These are phyloP conservation scores for Darevskia mixta DNA, from an alignment of 2,797 vertebrate species.

Conservation along the genomic window DNA sequence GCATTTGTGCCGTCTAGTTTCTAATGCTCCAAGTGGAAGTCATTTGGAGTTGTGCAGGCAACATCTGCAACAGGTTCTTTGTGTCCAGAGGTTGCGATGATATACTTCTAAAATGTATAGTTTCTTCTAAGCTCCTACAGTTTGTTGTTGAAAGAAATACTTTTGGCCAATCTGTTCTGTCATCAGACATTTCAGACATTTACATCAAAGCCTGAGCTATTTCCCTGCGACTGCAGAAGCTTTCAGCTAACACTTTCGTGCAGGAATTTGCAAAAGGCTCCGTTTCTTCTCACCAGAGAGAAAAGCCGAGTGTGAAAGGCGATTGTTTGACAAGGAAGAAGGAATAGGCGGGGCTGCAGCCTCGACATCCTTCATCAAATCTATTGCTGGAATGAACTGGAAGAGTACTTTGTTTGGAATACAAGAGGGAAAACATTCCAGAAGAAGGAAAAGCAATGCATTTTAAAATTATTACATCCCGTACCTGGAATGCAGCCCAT, in stretches of 20 bases:
- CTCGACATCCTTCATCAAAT: not conserved
- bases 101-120: not conserved
- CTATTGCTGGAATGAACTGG: not conserved
- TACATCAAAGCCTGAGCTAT: not conserved
- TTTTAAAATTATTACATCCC: not conserved
- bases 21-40: not conserved
- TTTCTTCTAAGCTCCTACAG: not conserved
- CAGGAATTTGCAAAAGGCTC: conserved; percentile 11
- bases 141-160: conserved; percentile 5
- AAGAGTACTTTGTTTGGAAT: not conserved
- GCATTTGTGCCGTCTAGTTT: not conserved
- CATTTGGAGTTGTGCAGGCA: not conserved
- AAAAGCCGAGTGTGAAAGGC: conserved; percentile 5
- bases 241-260: conserved; percentile 3
- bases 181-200: not conserved
- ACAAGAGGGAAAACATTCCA: not conserved
- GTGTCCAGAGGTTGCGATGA: not conserved
- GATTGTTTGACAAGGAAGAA: conserved; percentile 20
- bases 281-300: not conserved
- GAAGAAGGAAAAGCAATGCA: not conserved
- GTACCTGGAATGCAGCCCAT: not conserved
- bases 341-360: not conserved
- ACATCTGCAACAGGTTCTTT: not conserved
- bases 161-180: not conserved
- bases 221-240: not conserved